These are phyloP conservation scores for Pteria penguin DNA, from an alignment of 2,888 invertebrate genomes.

Conservation along the genomic window DNA sequence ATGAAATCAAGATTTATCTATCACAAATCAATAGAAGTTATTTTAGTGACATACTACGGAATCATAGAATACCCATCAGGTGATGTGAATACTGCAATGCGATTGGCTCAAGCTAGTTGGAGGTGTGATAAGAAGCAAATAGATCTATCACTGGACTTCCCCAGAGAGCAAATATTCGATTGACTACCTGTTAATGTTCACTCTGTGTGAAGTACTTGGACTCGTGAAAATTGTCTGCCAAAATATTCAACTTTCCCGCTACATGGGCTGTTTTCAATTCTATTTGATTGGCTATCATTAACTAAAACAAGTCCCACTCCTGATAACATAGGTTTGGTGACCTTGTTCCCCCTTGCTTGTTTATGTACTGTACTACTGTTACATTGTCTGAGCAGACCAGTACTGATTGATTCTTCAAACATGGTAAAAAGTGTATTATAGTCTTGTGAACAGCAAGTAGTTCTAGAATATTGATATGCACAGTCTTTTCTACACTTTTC, in stretches of 20 bases:
- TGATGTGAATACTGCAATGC: too few relatives aligned
- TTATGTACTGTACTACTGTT: slow-evolving; percentile 33
- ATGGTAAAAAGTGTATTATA: slow-evolving; percentile 17
- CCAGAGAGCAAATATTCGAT: slow-evolving; percentile 13
- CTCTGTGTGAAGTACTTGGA: neutral
- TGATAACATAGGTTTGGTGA: slow-evolving; percentile 24
- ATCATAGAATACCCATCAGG: too few relatives aligned
- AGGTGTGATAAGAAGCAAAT: too few relatives aligned
- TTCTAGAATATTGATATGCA: slow-evolving; percentile 43
- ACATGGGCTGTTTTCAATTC: too few relatives aligned
- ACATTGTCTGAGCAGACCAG: too few relatives aligned
- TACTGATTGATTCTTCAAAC: slow-evolving; percentile 21
- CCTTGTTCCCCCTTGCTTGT: slow-evolving; percentile 34
- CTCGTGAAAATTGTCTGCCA: slow-evolving; percentile 31
- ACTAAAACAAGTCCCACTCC: slow-evolving; percentile 17
- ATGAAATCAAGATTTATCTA: too few relatives aligned
- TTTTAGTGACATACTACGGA: too few relatives aligned
- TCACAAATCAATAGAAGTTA: too few relatives aligned
- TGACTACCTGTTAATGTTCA: slow-evolving; percentile 6
- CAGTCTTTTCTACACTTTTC: slow-evolving; percentile 5
- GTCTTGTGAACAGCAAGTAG: slow-evolving; percentile 16
- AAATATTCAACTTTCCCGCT: slow-evolving; percentile 9
- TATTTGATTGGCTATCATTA: slow-evolving; percentile 22
- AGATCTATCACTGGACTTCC: slow-evolving; percentile 33
- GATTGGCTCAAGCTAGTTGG: too few relatives aligned